Evolutionary conservation across 2,888 invertebrate genomes (phyloP).

Genomic region (Chrysolina americana): DNA sequence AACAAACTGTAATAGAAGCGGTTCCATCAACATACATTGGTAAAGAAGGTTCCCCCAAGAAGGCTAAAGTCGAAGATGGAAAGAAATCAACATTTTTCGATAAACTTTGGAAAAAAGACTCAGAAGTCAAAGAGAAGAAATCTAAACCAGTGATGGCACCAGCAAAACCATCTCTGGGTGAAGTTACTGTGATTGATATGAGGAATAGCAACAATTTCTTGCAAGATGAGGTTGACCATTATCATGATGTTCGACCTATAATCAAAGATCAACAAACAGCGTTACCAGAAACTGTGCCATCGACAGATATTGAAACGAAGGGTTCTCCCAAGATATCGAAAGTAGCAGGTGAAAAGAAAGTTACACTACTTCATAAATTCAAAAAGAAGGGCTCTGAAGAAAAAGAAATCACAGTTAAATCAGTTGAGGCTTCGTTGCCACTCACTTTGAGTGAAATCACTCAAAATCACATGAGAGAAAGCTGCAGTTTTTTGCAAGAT

Average conservation of each 20-base stretch:
- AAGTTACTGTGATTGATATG: slow-evolving; percentile 46
- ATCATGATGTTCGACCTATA: slow-evolving; percentile 52
- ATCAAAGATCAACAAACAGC: slow-evolving; percentile 34
- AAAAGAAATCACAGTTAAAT: slow-evolving; percentile 26
- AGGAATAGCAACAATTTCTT: slow-evolving; percentile 51
- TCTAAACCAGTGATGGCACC: slow-evolving; percentile 10
- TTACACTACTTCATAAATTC: slow-evolving; percentile 56
- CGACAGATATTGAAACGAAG: slow-evolving; percentile 22
- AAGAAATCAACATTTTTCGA: background rate
- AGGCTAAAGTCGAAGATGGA: background rate
- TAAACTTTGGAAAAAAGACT: slow-evolving; percentile 35
- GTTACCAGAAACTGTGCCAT: slow-evolving; percentile 3
- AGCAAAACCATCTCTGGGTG: slow-evolving; percentile 42
- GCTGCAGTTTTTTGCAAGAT: too few relatives aligned
- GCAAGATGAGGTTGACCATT: slow-evolving; percentile 52
- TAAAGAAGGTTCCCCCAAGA: slow-evolving; percentile 26
- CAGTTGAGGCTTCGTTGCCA: background rate
- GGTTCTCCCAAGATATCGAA: slow-evolving; percentile 6
- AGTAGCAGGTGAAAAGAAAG: slow-evolving; percentile 29
- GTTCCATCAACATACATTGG: background rate
- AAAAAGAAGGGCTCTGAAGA: slow-evolving; percentile 57
- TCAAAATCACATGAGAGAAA: background rate
- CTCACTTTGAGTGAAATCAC: background rate
- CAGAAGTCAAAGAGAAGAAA: slow-evolving; percentile 25
- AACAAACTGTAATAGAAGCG: background rate